Conservation (phyloP, 2,113 vertebrate genomes). For the Delphinapterus leucas region DNA sequence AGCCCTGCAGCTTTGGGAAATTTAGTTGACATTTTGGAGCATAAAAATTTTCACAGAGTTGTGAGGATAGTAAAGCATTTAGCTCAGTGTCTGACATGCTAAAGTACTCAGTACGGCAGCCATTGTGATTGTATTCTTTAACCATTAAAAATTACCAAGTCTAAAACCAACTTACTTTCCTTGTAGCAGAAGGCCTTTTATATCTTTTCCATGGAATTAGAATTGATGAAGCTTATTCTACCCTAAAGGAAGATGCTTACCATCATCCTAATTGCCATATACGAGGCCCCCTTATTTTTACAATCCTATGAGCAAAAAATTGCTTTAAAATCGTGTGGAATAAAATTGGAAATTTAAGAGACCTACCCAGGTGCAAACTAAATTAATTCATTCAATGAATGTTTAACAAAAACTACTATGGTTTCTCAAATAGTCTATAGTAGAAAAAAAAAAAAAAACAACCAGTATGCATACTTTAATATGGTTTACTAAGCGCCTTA, state of each 20-base stretch:
- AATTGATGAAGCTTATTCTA: background rate
- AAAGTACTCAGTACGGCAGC: background rate
- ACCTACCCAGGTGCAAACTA: background rate
- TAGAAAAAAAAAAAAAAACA: background rate
- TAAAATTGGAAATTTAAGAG: background rate
- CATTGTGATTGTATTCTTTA: background rate
- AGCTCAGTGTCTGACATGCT: background rate
- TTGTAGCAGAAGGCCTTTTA: background rate
- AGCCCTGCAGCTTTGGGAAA: background rate
- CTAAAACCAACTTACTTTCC: background rate
- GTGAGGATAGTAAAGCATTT: background rate
- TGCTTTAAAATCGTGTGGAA: background rate
- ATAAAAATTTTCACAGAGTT: background rate
- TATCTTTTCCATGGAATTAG: background rate
- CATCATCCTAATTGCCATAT: background rate
- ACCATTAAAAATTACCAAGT: background rate
- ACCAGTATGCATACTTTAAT: background rate
- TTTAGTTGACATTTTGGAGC: background rate
- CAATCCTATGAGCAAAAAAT: background rate
- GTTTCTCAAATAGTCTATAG: background rate
- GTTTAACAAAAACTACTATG: background rate
- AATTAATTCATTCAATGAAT: background rate
- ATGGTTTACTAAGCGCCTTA: background rate
- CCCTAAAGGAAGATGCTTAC: background rate
- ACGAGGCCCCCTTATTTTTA: background rate